Percentiles rank a stretch among this genome's conserved stretches.
phyloP scores from a whole-genome alignment of 2,797 vertebrate species.

The Anguilla anguilla region DNA sequence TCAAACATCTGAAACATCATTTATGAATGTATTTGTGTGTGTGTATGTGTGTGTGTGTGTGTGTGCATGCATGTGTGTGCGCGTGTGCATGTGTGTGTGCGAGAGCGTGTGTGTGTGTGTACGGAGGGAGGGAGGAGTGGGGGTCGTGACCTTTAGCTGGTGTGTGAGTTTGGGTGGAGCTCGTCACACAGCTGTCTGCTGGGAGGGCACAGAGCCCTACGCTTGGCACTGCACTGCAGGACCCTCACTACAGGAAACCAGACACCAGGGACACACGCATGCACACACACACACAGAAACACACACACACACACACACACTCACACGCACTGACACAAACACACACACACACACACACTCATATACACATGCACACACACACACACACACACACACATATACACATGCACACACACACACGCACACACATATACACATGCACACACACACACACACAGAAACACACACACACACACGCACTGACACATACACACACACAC shows the following conservation, averaged over 20 bases:
- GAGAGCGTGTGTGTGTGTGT: not conserved
- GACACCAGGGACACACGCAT: not conserved
- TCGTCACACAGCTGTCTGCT: constrained; percentile 10
- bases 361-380: not conserved
- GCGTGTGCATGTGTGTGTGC: too few relatives aligned
- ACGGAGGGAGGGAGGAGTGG: not conserved
- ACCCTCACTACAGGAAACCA: not conserved
- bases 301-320: constrained; percentile 12
- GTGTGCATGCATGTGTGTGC: too few relatives aligned
- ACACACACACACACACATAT: not conserved
- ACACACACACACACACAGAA: constrained; percentile 18
- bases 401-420: not conserved
- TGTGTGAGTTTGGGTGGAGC: not conserved
- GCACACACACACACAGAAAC: not conserved
- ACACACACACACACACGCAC: not conserved
- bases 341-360: not conserved
- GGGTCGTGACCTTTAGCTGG: not conserved
- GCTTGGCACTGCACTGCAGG: not conserved
- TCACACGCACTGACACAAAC: not conserved
- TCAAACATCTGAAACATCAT: not conserved
- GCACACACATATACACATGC: too few relatives aligned
- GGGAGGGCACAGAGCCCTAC: not conserved
- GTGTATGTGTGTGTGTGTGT: too few relatives aligned
- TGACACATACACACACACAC: not conserved
- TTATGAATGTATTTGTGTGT: not conserved